These are phyloP conservation scores for Melinaea menophilus DNA, from an alignment of 2,888 invertebrate species.

Conservation along the genomic window DNA sequence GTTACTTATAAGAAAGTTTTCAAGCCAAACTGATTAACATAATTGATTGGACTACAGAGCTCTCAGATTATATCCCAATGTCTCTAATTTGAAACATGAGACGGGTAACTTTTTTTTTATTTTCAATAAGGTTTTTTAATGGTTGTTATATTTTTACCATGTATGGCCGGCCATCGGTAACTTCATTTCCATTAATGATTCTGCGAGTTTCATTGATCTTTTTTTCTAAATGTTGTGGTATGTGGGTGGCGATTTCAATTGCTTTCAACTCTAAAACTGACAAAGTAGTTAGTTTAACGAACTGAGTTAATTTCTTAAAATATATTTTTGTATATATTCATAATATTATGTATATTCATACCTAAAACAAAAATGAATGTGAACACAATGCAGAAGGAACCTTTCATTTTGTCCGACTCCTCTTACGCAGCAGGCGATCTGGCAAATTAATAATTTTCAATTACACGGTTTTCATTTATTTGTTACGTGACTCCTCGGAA, in stretches of 20 bases:
- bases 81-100: too few species aligned
- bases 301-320: too few species aligned
- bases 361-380: slow-evolving; percentile 42
- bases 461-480: slow-evolving; percentile 36
- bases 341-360: slow-evolving; percentile 30
- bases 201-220: slow-evolving; percentile 54
- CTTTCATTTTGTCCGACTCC: slow-evolving; percentile 40
- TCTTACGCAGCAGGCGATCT: neutral
- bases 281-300: slow-evolving; percentile 7
- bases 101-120: too few species aligned
- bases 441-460: slow-evolving; percentile 26
- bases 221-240: slow-evolving; percentile 47
- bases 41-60: too few species aligned
- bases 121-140: too few species aligned
- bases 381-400: slow-evolving; percentile 38
- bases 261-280: slow-evolving; percentile 45
- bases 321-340: too few species aligned
- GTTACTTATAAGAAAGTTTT: too few species aligned
- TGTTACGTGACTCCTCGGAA: neutral
- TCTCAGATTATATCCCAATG: too few species aligned
- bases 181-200: slow-evolving; percentile 58
- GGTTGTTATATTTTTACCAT: slow-evolving; percentile 46
- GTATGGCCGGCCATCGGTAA: slow-evolving; percentile 54
- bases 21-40: too few species aligned
- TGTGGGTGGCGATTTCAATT: slow-evolving; percentile 50